Base-by-base conservation (phyloP, 2,888 invertebrate species). In the Limnephilus lunatus region DNA sequence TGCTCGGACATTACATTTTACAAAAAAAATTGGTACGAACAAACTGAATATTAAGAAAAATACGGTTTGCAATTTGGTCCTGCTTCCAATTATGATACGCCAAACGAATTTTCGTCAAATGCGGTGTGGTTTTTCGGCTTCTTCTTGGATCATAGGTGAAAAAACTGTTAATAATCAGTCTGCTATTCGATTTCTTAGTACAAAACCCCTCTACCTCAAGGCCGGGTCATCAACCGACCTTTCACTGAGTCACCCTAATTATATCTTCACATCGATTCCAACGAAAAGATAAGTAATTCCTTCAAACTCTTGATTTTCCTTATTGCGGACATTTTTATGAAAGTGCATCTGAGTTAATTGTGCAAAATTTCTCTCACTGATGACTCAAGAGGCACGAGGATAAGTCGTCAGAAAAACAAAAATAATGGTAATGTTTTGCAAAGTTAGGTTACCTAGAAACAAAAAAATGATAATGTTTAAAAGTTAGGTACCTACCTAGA, bases 291-390 rank as follows among this genome's bases (percentile, higher is more conserved):
- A 44, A 86, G 19, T 30, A 48, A 30, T 44, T 86, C n/a, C 44
- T 35, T n/a, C 44, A n/a, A 86, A 86, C 44, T 86, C n/a, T 25
- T 30, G 86, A 44, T 86, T 86, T 86, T 86, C 86, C 86, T 86
- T 44, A 86, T 86, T 44, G 86, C 35, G 48, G 35, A 30, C 48
- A 48, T 86, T 86, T 86, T 30, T 44, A n/a, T 86, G 86, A 86
- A 86, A 83, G 83, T 83, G 83, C 83, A 83, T 19, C 25, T 19
- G 68, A 68, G 68, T 25, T 68, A 68, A 68, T n/a, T 19, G 25
- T 25, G 25, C 68, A n/a, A 9, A 68, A 25, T 68, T 68, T 68
- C 68, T n/a, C 68, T 68, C 11, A 68, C 25, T 25, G 68, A 68
- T 68, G 25, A 68, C 1, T 68, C 68, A 68, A 2, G 68, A 68